Conservation (phyloP, 2,888 invertebrate genomes). For the Mylabris sibirica region DNA sequence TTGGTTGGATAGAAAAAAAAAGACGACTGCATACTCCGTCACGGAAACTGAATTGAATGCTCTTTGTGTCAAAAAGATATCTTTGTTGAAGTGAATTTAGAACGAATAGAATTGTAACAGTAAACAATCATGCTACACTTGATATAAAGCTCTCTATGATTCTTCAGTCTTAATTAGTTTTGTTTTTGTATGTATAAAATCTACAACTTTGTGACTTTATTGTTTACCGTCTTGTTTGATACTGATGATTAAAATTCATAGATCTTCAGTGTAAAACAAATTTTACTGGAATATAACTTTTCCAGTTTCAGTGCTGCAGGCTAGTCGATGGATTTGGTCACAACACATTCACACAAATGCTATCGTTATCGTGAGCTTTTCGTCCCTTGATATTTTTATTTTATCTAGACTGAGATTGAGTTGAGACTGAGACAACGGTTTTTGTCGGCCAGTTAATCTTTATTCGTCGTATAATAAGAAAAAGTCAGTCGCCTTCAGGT, state of each 20-base stretch:
- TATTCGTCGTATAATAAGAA: slow-evolving; percentile 36
- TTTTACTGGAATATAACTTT: not conserved
- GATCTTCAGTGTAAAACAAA: not conserved
- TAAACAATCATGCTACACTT: not conserved
- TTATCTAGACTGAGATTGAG: slow-evolving; percentile 49
- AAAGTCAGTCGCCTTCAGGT: not conserved
- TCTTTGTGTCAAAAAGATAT: not conserved
- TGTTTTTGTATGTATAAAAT: not conserved
- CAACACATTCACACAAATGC: not conserved
- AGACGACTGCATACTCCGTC: slow-evolving; percentile 42
- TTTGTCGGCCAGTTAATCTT: slow-evolving; percentile 51
- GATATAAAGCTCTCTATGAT: not conserved
- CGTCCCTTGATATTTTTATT: slow-evolving; percentile 48
- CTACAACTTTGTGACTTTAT: not conserved
- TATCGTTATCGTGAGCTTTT: slow-evolving; percentile 34
- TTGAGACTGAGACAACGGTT: slow-evolving; percentile 46
- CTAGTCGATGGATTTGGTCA: not conserved
- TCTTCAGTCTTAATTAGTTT: not conserved
- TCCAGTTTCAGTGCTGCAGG: not conserved
- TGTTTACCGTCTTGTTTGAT: not conserved
- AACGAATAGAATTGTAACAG: not conserved
- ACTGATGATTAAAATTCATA: not conserved
- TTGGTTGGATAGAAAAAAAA: slow-evolving; percentile 23
- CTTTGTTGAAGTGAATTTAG: slow-evolving; percentile 7
- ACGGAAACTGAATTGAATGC: slow-evolving; percentile 42